phyloP scores from a whole-genome alignment of 2,888 invertebrate genomes.

The Tenthredo amoena region DNA sequence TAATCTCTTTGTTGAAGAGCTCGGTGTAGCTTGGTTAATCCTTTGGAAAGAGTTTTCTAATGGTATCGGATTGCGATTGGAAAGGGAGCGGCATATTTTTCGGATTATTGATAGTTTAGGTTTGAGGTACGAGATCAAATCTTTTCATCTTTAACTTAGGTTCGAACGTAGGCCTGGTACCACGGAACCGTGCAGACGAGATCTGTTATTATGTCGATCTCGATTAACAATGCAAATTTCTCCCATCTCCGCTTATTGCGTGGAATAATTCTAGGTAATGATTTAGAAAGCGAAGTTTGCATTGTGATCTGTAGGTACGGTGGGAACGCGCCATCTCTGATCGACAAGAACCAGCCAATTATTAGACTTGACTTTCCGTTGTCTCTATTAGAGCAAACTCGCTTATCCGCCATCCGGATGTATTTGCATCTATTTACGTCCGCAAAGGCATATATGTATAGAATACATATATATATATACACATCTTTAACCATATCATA shows the following conservation, averaged over 20 bases:
- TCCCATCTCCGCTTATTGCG: constrained; percentile 60
- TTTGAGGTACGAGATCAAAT: constrained; percentile 29
- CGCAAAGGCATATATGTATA: neutral
- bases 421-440: constrained; percentile 27
- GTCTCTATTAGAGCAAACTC: constrained; percentile 44
- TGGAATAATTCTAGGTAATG: constrained; percentile 69
- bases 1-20: constrained; percentile 23
- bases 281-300: constrained; percentile 70
- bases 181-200: constrained; percentile 42
- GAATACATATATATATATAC: neutral
- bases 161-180: neutral
- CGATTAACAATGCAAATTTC: constrained; percentile 73
- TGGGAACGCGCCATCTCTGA: constrained; percentile 39
- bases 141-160: constrained; percentile 45
- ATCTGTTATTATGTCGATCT: constrained; percentile 67
- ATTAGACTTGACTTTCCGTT: constrained; percentile 45
- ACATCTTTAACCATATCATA: neutral
- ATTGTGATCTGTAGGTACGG: constrained; percentile 39
- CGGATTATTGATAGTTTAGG: neutral
- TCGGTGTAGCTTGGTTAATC: constrained; percentile 24
- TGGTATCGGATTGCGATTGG: constrained; percentile 19
- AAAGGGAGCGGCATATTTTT: neutral
- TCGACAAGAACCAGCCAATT: constrained; percentile 45
- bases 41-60: neutral
- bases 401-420: constrained; percentile 33